A percentile compares a stretch with the other conserved stretches of the same genome.
Evolutionary conservation across 2,797 vertebrate species (phyloP).

Genomic region (Sebastes glaucus): DNA sequence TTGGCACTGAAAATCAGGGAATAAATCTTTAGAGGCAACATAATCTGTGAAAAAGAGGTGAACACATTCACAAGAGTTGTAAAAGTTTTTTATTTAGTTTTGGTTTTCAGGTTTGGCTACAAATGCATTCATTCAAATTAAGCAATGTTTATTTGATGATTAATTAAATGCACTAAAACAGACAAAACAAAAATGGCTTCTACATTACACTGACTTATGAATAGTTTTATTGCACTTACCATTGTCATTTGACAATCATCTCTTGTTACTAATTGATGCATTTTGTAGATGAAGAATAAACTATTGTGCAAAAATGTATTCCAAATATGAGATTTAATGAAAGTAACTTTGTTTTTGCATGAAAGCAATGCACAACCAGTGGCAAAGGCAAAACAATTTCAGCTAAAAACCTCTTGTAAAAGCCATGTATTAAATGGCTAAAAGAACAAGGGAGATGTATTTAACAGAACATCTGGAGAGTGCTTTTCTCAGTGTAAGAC

Average conservation of each 20-base stretch:
- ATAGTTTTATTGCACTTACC: conserved; percentile 16
- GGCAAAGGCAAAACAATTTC: conserved; percentile 36
- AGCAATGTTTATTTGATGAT: neutral
- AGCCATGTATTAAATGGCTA: neutral
- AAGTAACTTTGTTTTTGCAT: neutral
- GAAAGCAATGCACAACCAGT: conserved; percentile 1
- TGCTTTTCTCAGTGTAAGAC: conserved; percentile 82
- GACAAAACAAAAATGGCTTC: conserved; percentile 26
- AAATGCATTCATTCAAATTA: conserved; percentile 23
- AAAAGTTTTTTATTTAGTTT: conserved; percentile 53
- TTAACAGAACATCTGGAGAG: conserved; percentile 42
- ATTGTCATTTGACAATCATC: neutral
- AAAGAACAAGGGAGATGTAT: conserved; percentile 10
- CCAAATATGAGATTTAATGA: neutral
- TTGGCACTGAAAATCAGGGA: neutral
- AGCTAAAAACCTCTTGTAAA: conserved; percentile 2
- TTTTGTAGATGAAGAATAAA: neutral
- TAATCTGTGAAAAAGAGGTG: neutral
- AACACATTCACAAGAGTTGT: conserved; percentile 27
- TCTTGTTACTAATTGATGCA: neutral
- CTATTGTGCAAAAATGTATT: neutral
- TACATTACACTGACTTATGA: neutral
- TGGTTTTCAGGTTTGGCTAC: conserved; percentile 17
- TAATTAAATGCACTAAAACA: conserved; percentile 9
- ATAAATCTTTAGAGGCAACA: neutral